Percentiles rank a stretch among this genome's conserved stretches.
phyloP scores from a whole-genome alignment of 1,140 invertebrate species.

The Pristionchus pacificus region DNA sequence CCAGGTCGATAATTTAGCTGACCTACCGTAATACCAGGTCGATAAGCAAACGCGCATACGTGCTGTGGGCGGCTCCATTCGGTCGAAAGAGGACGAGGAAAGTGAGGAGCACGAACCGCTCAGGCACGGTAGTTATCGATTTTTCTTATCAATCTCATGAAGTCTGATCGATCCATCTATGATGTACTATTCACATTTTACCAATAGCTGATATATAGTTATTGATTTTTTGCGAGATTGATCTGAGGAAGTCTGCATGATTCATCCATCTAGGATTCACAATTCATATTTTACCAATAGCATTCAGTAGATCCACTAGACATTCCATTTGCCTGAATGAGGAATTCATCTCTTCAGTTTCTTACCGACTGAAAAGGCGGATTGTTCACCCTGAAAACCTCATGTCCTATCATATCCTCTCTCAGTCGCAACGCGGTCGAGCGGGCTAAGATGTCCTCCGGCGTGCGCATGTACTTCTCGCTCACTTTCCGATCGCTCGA shows the following conservation, averaged over 20 bases:
- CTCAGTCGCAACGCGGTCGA: constrained; percentile 16
- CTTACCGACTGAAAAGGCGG: neutral
- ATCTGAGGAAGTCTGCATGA: neutral
- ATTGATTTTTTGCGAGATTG: too few species aligned
- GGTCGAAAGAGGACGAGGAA: neutral
- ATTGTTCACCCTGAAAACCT: neutral
- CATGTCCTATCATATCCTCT: neutral
- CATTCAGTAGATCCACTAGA: neutral
- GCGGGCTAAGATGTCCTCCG: constrained; percentile 5
- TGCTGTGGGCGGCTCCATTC: neutral
- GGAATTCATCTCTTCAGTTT: neutral
- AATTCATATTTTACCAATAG: neutral
- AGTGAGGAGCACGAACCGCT: neutral
- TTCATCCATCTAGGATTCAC: neutral
- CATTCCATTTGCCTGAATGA: neutral
- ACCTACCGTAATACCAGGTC: neutral
- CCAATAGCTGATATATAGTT: too few species aligned
- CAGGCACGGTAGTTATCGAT: constrained; percentile 5
- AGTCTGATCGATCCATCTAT: too few species aligned
- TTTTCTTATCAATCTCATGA: too few species aligned
- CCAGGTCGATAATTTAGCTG: neutral
- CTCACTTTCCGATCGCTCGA: constrained; percentile 6
- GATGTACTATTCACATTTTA: too few species aligned
- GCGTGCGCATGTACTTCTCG: constrained; percentile 5
- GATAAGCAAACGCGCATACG: neutral